Conservation (phyloP, 2,113 vertebrate genomes). For the Desmodus rotundus region DNA sequence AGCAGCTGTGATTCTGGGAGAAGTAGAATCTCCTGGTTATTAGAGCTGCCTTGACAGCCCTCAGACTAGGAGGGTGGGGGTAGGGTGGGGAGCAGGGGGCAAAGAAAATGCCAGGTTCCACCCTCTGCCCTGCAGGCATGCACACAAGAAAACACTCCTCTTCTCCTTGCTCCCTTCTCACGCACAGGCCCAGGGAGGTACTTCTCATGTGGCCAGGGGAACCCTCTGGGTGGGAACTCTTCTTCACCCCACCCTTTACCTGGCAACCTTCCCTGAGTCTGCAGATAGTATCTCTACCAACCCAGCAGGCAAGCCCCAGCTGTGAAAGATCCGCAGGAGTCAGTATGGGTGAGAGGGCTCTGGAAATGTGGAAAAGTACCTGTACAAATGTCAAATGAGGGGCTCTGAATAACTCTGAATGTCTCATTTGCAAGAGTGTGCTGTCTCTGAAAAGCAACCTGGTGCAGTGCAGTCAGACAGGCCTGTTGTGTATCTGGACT, state of each 20-base stretch:
- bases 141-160: background rate
- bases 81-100: background rate
- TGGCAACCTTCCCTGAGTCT: slow-evolving; percentile 38
- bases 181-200: slow-evolving; percentile 55
- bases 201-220: background rate
- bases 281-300: slow-evolving; percentile 52
- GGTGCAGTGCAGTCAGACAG: background rate
- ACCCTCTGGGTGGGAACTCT: slow-evolving; percentile 59
- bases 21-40: background rate
- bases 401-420: background rate
- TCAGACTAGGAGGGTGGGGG: background rate
- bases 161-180: slow-evolving; percentile 45
- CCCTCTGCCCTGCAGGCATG: slow-evolving; percentile 22
- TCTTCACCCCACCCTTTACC: slow-evolving; percentile 46
- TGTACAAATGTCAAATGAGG: background rate
- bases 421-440: background rate
- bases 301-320: background rate
- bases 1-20: background rate
- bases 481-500: background rate
- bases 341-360: background rate
- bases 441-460: background rate
- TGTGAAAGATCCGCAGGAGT: background rate
- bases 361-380: background rate
- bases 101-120: slow-evolving; percentile 4
- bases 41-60: background rate